Evolutionary conservation across 2,888 invertebrate species (phyloP).

Genomic region (Sepiola atlantica): DNA sequence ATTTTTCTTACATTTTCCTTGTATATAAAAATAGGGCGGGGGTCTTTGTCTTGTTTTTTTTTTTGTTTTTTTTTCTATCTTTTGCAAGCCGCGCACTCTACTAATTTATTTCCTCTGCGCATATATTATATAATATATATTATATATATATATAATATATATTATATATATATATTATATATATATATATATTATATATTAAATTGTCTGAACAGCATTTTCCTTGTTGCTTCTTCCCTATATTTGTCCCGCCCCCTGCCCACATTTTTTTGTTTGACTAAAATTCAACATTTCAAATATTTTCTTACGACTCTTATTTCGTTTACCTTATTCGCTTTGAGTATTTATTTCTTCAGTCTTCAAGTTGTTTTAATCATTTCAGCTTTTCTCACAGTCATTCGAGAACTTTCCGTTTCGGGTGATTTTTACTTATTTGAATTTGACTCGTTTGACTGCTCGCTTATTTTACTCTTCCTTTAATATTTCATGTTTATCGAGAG

Average conservation of each 20-base stretch:
- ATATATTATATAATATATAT: no score
- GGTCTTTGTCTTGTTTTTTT: background rate
- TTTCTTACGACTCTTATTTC: background rate
- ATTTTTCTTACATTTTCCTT: background rate
- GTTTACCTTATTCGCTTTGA: background rate
- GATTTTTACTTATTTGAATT: background rate
- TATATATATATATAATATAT: no score
- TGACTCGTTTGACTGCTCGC: background rate
- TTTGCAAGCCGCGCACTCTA: conserved; percentile 16
- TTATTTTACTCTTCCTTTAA: background rate
- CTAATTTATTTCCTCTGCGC: conserved; percentile 11
- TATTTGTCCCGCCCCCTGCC: background rate
- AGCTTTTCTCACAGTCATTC: background rate
- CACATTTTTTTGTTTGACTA: background rate
- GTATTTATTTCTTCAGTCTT: background rate
- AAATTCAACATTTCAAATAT: background rate
- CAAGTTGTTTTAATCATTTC: background rate
- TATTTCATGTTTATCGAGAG: background rate
- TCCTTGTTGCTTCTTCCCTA: background rate
- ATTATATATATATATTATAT: no score
- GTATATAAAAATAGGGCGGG: background rate
- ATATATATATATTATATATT: no score
- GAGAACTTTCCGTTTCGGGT: background rate
- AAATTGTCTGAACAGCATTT: background rate
- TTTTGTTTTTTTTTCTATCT: background rate